A percentile compares a stretch with the other conserved stretches of the same genome.
Evolutionary conservation across 2,113 vertebrate species (phyloP).

Genomic region (Raja brachyura): DNA sequence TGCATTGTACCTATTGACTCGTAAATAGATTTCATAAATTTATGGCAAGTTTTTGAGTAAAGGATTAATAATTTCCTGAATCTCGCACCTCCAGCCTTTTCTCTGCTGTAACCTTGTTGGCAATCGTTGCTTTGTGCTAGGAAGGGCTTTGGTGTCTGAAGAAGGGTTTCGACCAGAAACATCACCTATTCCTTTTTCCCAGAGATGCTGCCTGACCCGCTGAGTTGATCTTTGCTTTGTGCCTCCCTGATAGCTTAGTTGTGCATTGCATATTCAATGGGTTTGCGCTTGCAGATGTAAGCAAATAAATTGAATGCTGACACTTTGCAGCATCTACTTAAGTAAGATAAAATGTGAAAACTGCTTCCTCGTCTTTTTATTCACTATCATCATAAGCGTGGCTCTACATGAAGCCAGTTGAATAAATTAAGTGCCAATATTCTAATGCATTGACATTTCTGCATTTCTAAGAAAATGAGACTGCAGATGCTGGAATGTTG

Average conservation of each 20-base stretch:
- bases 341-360: neutral
- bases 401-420: neutral
- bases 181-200: too few relatives aligned
- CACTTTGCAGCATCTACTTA: neutral
- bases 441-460: too few relatives aligned
- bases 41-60: neutral
- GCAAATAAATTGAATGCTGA: neutral
- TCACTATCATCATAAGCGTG: neutral
- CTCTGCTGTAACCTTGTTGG: neutral
- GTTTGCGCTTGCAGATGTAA: neutral
- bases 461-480: too few relatives aligned
- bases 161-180: too few relatives aligned
- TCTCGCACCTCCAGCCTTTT: neutral
- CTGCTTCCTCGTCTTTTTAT: neutral
- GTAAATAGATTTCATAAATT: neutral
- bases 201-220: too few relatives aligned
- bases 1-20: neutral
- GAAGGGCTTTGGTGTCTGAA: too few relatives aligned
- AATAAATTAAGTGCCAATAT: neutral
- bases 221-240: too few relatives aligned
- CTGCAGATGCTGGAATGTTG: too few relatives aligned
- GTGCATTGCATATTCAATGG: neutral
- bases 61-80: neutral
- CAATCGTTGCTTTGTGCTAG: neutral
- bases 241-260: neutral